Conservation (phyloP, 2,113 vertebrate genomes). For the Melozone crissalis region DNA sequence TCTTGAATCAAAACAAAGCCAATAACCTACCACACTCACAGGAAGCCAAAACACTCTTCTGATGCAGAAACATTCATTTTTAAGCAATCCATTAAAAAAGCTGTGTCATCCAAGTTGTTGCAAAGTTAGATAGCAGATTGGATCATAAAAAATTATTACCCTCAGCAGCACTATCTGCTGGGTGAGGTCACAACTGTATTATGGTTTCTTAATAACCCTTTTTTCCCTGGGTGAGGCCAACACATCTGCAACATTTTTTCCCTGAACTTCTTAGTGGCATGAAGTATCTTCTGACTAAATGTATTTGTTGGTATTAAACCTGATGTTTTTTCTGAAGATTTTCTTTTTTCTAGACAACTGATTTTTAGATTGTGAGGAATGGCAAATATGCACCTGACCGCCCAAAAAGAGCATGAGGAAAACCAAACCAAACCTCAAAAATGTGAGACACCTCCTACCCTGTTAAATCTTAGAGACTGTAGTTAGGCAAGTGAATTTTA, state of each 20-base stretch:
- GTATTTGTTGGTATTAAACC: neutral
- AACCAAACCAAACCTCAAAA: neutral
- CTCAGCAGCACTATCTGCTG: neutral
- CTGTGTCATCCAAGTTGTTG: neutral
- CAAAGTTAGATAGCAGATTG: slow-evolving; percentile 6
- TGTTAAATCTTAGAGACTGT: neutral
- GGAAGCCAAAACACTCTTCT: neutral
- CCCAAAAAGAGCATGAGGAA: neutral
- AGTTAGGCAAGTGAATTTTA: neutral
- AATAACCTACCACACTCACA: neutral
- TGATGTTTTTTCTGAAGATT: neutral
- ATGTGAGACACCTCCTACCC: neutral
- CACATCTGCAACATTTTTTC: neutral
- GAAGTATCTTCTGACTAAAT: neutral
- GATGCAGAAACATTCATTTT: neutral
- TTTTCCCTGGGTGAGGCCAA: neutral
- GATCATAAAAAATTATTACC: slow-evolving; percentile 18
- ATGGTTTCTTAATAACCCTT: neutral
- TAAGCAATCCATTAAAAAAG: neutral
- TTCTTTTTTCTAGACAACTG: neutral
- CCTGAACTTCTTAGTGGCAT: neutral
- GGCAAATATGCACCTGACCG: neutral
- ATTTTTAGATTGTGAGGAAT: neutral
- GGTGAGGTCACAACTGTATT: neutral
- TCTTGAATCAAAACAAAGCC: neutral